Conservation (phyloP, 1,140 invertebrate genomes). For the Megalopta genalis region DNA sequence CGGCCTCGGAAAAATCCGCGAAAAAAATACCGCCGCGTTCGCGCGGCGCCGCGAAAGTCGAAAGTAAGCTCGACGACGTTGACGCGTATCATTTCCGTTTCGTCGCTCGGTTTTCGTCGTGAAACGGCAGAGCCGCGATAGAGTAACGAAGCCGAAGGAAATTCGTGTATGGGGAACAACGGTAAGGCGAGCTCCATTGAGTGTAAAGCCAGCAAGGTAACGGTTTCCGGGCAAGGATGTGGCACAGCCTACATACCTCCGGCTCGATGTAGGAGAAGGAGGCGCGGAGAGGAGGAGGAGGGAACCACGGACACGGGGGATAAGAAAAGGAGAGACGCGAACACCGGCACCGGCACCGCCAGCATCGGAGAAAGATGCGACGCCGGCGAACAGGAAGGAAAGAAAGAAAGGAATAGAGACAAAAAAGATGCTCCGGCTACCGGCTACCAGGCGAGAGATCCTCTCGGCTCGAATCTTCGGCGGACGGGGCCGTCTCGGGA, state of each 20-base stretch:
- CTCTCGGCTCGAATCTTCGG: no score
- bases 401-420: slow-evolving; percentile 25
- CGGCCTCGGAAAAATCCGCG: no score
- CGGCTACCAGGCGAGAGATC: background rate
- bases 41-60: no score
- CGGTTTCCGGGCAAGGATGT: slow-evolving; percentile 79
- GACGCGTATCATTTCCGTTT: no score
- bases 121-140: background rate
- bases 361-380: slow-evolving; percentile 16
- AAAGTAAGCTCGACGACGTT: no score
- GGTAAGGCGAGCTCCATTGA: slow-evolving; percentile 73
- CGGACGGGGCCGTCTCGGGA: background rate
- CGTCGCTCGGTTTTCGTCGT: no score
- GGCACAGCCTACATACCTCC: slow-evolving; percentile 79
- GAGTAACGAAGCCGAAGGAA: slow-evolving; percentile 55
- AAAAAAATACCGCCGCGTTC: no score
- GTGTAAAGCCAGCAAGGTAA: slow-evolving; percentile 74
- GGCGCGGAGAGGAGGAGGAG: slow-evolving; percentile 50
- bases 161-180: slow-evolving; percentile 66
- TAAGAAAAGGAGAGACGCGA: slow-evolving; percentile 32
- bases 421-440: background rate
- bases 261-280: slow-evolving; percentile 66
- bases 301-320: slow-evolving; percentile 30
- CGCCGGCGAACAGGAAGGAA: background rate
- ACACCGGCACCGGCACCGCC: background rate